Percentiles rank a stretch among this genome's conserved stretches.
These are phyloP conservation scores for Empis stercorea DNA, from an alignment of 2,888 invertebrate genomes.

Conservation along the genomic window DNA sequence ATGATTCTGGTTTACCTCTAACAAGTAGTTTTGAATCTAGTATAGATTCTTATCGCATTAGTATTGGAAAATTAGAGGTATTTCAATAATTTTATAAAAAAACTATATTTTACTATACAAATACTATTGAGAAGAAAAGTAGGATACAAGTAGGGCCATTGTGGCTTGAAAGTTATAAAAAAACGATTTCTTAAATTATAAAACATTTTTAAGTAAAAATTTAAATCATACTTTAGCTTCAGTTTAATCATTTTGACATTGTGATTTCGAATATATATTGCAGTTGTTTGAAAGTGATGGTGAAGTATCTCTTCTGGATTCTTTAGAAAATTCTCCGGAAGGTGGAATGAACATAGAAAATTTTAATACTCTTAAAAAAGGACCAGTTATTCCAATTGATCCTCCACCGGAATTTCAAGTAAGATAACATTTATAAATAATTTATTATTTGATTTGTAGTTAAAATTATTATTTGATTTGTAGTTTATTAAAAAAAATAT, in stretches of 20 bases:
- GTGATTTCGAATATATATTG: no score
- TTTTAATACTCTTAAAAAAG: slow-evolving; percentile 72
- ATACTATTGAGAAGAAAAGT: no score
- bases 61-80: slow-evolving; percentile 35
- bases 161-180: no score
- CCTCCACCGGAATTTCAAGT: slow-evolving; percentile 79
- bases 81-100: not conserved
- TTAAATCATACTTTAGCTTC: no score
- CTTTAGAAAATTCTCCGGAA: slow-evolving; percentile 59
- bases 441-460: no score
- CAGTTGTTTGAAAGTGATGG: slow-evolving; percentile 73
- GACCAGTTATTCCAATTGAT: slow-evolving; percentile 58
- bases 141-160: no score
- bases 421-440: slow-evolving; percentile 7
- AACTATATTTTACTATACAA: no score
- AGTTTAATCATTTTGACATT: no score
- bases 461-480: no score
- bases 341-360: slow-evolving; percentile 65
- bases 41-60: slow-evolving; percentile 34
- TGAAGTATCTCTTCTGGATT: slow-evolving; percentile 68
- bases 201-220: no score
- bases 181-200: no score
- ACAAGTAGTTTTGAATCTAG: slow-evolving; percentile 37
- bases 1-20: slow-evolving; percentile 35
- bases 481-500: no score